Conservation (phyloP, 2,797 vertebrate genomes). For the Acipenser ruthenus region DNA sequence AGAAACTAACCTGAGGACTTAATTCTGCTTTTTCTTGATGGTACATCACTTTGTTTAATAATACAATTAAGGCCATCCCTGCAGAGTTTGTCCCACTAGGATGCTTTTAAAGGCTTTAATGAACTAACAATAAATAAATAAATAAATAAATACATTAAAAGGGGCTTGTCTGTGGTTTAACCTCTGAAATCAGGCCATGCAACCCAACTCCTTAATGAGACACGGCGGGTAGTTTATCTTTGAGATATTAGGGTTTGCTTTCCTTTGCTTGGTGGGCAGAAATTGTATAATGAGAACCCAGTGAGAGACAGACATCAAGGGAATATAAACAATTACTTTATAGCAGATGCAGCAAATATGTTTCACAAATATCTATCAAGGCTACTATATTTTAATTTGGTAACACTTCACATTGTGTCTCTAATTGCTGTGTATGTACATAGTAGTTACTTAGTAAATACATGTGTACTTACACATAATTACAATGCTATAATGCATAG, state of each 20-base stretch:
- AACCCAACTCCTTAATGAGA: slow-evolving; percentile 14
- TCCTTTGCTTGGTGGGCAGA: slow-evolving; percentile 3
- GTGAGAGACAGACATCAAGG: not conserved
- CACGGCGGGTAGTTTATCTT: slow-evolving; percentile 11
- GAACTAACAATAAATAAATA: slow-evolving; percentile 21
- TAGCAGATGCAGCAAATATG: too few species aligned
- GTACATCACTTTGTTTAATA: slow-evolving; percentile 31
- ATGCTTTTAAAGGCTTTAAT: slow-evolving; percentile 28
- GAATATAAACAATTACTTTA: too few species aligned
- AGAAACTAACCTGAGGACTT: slow-evolving; percentile 9
- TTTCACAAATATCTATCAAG: too few species aligned
- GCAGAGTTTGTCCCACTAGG: slow-evolving; percentile 17
- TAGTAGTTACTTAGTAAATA: too few species aligned
- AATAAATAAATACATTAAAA: slow-evolving; percentile 24
- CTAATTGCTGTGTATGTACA: too few species aligned
- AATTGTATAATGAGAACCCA: slow-evolving; percentile 10
- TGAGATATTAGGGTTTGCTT: slow-evolving; percentile 5
- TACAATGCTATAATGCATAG: too few species aligned
- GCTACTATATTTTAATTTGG: too few species aligned
- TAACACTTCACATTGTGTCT: too few species aligned
- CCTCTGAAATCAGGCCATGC: slow-evolving; percentile 16
- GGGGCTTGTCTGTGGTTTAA: slow-evolving; percentile 28
- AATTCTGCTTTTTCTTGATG: slow-evolving; percentile 5
- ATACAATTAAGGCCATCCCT: slow-evolving; percentile 40
- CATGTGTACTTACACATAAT: too few species aligned